phyloP scores from a whole-genome alignment of 2,888 invertebrate species.

The Fragum sueziense region DNA sequence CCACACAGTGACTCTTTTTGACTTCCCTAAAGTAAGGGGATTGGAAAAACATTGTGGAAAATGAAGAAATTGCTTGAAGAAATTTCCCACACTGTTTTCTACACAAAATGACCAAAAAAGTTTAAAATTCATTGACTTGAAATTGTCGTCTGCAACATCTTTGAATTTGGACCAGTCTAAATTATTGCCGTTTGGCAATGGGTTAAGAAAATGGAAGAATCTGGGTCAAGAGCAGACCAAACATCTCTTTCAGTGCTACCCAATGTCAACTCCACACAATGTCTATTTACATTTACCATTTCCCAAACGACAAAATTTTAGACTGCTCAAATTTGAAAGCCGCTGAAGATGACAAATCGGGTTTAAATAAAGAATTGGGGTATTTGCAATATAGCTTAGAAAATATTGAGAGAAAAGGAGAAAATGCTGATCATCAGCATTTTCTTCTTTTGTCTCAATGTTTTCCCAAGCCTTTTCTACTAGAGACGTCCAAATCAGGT shows the following conservation, averaged over 20 bases:
- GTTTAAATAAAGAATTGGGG: neutral
- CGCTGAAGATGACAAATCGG: neutral
- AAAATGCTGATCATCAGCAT: neutral
- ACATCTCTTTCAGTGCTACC: too few relatives aligned
- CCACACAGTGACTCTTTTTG: neutral
- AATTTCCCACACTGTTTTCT: neutral
- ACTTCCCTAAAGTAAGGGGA: too few relatives aligned
- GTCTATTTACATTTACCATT: neutral
- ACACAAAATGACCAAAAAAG: neutral
- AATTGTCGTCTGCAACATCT: too few relatives aligned
- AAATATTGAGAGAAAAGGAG: constrained; percentile 2
- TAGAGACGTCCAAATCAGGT: neutral
- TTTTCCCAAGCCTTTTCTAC: neutral
- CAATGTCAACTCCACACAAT: too few relatives aligned
- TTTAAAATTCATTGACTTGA: too few relatives aligned
- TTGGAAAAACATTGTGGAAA: neutral
- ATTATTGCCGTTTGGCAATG: too few relatives aligned
- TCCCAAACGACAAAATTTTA: neutral
- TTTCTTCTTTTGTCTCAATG: neutral
- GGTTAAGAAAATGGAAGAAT: too few relatives aligned
- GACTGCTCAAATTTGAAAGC: neutral
- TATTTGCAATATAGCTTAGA: neutral
- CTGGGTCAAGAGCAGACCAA: too few relatives aligned
- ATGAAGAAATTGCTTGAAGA: neutral
- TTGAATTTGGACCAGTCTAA: too few relatives aligned